phyloP scores from a whole-genome alignment of 2,113 vertebrate species.

The Megaceryle maxima region DNA sequence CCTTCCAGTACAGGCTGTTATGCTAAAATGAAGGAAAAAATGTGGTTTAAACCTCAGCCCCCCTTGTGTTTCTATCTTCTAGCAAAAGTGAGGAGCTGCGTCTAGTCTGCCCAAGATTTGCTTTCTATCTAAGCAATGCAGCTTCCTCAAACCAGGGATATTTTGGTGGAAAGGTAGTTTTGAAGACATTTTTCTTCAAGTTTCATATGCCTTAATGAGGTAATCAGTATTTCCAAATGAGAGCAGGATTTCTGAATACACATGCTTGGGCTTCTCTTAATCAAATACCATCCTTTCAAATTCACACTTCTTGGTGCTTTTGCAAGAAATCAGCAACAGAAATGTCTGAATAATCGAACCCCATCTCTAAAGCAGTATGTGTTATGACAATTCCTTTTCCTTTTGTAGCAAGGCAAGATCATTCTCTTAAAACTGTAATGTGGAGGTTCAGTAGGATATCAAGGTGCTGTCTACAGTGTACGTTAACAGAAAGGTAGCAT shows the following conservation, averaged over 20 bases:
- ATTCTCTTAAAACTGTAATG: background rate
- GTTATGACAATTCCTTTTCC: background rate
- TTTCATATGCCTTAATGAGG: background rate
- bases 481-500: background rate
- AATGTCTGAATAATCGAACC: constrained; percentile 27
- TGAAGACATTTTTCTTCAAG: background rate
- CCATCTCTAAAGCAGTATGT: background rate
- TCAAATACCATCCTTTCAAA: background rate
- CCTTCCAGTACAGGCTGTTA: background rate
- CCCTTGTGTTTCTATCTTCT: background rate
- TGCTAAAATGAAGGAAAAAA: background rate
- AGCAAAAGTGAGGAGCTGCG: background rate
- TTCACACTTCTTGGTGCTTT: background rate
- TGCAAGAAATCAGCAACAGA: background rate
- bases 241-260: background rate
- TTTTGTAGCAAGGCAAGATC: background rate
- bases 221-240: background rate
- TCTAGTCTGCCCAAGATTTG: background rate
- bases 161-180: background rate
- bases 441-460: background rate
- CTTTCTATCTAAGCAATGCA: background rate
- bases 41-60: background rate
- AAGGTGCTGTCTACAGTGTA: background rate
- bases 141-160: background rate
- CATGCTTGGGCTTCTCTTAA: background rate